Evolutionary conservation across 2,888 invertebrate species (phyloP).

Genomic region (Aspidapion aeneum): DNA sequence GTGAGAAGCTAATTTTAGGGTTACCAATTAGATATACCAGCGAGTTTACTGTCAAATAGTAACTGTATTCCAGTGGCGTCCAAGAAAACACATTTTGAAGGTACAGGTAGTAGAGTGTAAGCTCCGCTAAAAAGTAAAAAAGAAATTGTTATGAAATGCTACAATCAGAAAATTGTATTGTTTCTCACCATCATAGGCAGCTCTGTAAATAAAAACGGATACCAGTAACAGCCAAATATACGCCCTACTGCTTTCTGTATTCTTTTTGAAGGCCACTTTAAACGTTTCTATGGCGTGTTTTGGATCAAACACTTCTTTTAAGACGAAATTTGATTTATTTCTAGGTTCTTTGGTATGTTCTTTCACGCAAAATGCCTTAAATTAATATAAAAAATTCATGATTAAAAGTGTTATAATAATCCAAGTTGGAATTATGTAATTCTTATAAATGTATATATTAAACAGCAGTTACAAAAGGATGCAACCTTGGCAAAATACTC

Average conservation of each 20-base stretch:
- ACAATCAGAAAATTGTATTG: background rate
- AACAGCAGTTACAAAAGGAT: too few relatives aligned
- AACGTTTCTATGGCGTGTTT: constrained; percentile 40
- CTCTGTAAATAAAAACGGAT: constrained; percentile 31
- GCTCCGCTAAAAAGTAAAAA: constrained; percentile 52
- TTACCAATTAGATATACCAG: constrained; percentile 55
- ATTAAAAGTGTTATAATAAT: background rate
- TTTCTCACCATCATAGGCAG: constrained; percentile 36
- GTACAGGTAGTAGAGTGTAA: constrained; percentile 57
- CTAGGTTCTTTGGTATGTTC: constrained; percentile 25
- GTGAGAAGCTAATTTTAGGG: too few relatives aligned
- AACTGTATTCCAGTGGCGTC: constrained; percentile 59
- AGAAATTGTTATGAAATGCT: constrained; percentile 7
- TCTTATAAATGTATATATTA: too few relatives aligned
- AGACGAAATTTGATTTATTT: constrained; percentile 24
- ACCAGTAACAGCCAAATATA: constrained; percentile 35
- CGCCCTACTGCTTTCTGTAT: constrained; percentile 30
- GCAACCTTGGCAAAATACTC: background rate
- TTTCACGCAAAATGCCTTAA: constrained; percentile 33
- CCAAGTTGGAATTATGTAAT: too few relatives aligned
- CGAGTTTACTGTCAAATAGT: constrained; percentile 55
- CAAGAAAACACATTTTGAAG: constrained; percentile 58
- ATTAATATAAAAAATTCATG: background rate
- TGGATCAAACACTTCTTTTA: constrained; percentile 40
- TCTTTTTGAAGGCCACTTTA: constrained; percentile 33